Base-by-base conservation (phyloP, 2,888 invertebrate species). In the Acleris holmiana region DNA sequence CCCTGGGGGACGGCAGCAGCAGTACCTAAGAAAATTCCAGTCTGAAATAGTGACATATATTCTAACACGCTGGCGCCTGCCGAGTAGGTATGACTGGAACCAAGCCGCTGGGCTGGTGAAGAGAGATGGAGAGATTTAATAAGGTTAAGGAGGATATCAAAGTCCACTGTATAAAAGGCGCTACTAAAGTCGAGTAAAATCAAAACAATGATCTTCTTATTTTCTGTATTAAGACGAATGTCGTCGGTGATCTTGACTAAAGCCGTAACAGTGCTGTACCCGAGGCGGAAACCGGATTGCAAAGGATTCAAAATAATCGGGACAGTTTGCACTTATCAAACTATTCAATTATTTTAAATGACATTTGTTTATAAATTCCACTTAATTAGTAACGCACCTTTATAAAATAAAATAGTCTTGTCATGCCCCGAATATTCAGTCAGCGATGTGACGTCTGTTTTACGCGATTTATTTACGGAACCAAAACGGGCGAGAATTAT, bases 391-490 rank as follows among this genome's bases (percentile, higher is more conserved):
- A n/a, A 46, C 46, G 6, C 46, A 17, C 19, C 15, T 5, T 44
- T 17, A 5, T 5, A 44, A 5, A 2, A 44, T n/a, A 44, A 44
- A 15, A 44, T 44, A 44, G n/a, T 35, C 29, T 29, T 29, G 29
- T 8, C 29, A 29, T 29, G 29, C 29, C 29, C 35, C 35, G 35
- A 35, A 35, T 35, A 17, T 23, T 3, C 7, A 51, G 57, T 51
- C 35, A 50, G 23, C 50, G 35, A 29, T 35, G 46, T 47, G 23
- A 18, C 46, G 53, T 40, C 51, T 23, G 18, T 44, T 44, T 19
- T 19, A 51, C 19, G 15, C 44, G 63, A 72, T 72, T 73, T 68
- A 71, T 72, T 71, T 68, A 64, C 67, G 54, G 68, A 71, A 71
- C 70, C 70, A 67, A 73, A 76, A 73, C 66, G 71, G 15, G 40